These are phyloP conservation scores for Synanthedon myopaeformis DNA, from an alignment of 2,888 invertebrate genomes.

Conservation along the genomic window DNA sequence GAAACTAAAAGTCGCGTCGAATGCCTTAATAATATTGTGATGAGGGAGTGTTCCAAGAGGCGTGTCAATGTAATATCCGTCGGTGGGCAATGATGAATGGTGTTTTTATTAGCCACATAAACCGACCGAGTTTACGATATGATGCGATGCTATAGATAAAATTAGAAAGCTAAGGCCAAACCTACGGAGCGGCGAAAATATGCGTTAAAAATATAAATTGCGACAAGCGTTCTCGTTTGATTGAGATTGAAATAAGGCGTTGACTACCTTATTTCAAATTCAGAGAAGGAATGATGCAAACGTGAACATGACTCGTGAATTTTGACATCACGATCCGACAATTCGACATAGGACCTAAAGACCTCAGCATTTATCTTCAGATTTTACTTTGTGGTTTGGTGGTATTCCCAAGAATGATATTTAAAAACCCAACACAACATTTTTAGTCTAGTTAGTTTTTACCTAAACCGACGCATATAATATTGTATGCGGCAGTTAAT, in stretches of 20 bases:
- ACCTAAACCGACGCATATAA: too few relatives aligned
- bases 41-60: constrained; percentile 38
- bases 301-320: too few relatives aligned
- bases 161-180: constrained; percentile 17
- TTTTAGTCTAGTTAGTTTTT: too few relatives aligned
- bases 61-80: constrained; percentile 65
- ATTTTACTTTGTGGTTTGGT: too few relatives aligned
- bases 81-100: constrained; percentile 53
- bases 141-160: constrained; percentile 20
- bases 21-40: not conserved
- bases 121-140: constrained; percentile 8
- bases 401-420: too few relatives aligned
- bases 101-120: constrained; percentile 42
- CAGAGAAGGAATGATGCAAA: too few relatives aligned
- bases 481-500: too few relatives aligned
- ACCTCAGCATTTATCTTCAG: too few relatives aligned
- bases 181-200: not conserved
- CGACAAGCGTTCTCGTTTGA: too few relatives aligned
- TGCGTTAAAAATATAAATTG: not conserved
- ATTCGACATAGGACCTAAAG: too few relatives aligned
- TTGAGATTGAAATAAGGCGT: constrained; percentile 11
- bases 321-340: too few relatives aligned
- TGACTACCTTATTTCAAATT: not conserved
- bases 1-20: not conserved
- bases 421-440: too few relatives aligned